Evolutionary conservation across 2,797 vertebrate genomes (phyloP), one percentile per base, ranked within the genome.

Genomic region (Sardinella longiceps): DNA sequence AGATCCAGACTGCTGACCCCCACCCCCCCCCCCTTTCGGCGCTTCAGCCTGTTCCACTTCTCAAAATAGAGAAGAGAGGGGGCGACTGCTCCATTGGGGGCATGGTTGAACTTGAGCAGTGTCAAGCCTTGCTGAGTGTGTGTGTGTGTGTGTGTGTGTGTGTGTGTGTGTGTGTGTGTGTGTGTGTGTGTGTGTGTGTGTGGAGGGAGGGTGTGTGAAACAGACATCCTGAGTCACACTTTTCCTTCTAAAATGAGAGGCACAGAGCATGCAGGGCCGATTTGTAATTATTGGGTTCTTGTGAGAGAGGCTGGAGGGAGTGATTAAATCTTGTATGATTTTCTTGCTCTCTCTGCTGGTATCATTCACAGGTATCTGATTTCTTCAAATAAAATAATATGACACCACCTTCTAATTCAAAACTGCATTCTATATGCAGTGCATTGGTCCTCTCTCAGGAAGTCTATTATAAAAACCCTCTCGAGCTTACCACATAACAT

Each of bases 1-100:
- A n/a, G n/a, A 86, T 74, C 87, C 85, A 86, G 74, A 46, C 39
- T 82, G 23, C 46, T 9, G 12, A 83, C 88, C 83, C 87, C 85
- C 88, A 84, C 83, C 82, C 81, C 86, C 87, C 51, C 83, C n/a
- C n/a, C n/a, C n/a, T n/a, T 51, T 5, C 84, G 82, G 84, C 84
- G 25, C 56, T 89, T 66, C 60, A 89, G 70, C 45, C 82, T 84
- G 74, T 82, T 83, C 60, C 43, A 33, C 6, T 87, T 89, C 81
- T 88, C 84, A 46, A 87, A 88, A 90, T 80, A 88, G 84, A 87
- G 28, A 20, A 82, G 84, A 84, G 53, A n/a, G 11, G 14, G 28
- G 63, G 63, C 14, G 11, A 5, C 63, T 70, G 14, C 33, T 15
- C 63, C 9, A 5, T 28, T 3, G 56, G 23, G 6, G n/a, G 56